These are phyloP conservation scores for Synergus japonicus DNA, from an alignment of 2,888 invertebrate species.

Conservation along the genomic window DNA sequence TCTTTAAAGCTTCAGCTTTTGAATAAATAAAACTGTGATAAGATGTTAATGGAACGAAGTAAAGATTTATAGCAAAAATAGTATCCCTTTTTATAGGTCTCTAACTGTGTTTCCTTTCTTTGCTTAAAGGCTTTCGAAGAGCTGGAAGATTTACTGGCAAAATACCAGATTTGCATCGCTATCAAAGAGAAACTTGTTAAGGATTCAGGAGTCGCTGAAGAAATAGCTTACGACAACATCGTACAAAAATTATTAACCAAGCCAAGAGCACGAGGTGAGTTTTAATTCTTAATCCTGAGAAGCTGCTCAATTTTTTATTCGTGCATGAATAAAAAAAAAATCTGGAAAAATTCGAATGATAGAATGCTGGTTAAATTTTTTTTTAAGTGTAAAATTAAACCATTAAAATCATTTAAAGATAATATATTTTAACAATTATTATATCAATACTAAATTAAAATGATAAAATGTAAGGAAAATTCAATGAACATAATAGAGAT, in stretches of 20 bases:
- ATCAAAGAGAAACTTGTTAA: slow-evolving; percentile 96
- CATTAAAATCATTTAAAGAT: not conserved
- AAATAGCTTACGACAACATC: slow-evolving; percentile 91
- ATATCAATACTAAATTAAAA: not conserved
- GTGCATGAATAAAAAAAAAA: not conserved
- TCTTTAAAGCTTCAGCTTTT: not conserved
- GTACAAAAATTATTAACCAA: slow-evolving; percentile 91
- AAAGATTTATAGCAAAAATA: not conserved
- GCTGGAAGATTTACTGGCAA: slow-evolving; percentile 90
- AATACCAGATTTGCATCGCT: slow-evolving; percentile 94
- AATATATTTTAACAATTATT: not conserved
- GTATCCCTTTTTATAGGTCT: not conserved
- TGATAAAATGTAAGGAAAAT: not conserved
- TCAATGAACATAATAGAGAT: not conserved
- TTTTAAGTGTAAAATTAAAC: not conserved
- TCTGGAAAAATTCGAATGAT: too few species aligned
- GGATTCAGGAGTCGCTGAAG: slow-evolving; percentile 95
- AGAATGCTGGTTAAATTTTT: too few species aligned
- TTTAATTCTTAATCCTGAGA: not conserved
- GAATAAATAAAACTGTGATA: not conserved
- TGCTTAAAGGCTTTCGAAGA: slow-evolving; percentile 93
- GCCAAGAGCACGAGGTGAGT: slow-evolving; percentile 92
- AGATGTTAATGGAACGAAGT: not conserved
- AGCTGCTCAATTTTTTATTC: not conserved
- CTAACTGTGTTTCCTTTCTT: slow-evolving; percentile 51